Evolutionary conservation across 2,797 vertebrate species (phyloP).

Genomic region (Crenichthys baileyi): DNA sequence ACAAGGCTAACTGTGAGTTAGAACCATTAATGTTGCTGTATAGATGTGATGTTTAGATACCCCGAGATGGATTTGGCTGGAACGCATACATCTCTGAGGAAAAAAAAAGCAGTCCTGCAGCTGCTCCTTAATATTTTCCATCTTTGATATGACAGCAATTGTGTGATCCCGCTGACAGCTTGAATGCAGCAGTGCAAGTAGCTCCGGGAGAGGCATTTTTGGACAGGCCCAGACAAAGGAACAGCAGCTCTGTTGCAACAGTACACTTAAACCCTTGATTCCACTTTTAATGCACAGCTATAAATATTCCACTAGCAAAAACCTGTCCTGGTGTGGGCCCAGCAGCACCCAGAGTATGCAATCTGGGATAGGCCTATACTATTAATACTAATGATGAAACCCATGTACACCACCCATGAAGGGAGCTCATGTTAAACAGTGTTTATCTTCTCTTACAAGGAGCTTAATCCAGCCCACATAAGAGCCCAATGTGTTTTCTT

Average conservation of each 20-base stretch:
- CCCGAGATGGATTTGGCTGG: slow-evolving; percentile 14
- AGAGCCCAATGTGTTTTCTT: slow-evolving; percentile 57
- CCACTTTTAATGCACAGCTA: slow-evolving; percentile 83
- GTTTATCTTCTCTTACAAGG: slow-evolving; percentile 61
- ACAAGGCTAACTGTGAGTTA: not conserved
- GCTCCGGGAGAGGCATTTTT: slow-evolving; percentile 81
- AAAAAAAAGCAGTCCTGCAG: slow-evolving; percentile 45
- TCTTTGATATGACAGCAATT: slow-evolving; percentile 59
- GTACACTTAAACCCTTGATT: slow-evolving; percentile 83
- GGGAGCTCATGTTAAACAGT: slow-evolving; percentile 64
- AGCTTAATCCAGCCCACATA: slow-evolving; percentile 42
- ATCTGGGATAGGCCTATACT: slow-evolving; percentile 65
- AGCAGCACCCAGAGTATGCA: slow-evolving; percentile 68
- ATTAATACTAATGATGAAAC: slow-evolving; percentile 77
- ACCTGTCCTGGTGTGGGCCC: slow-evolving; percentile 75
- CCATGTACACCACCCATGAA: slow-evolving; percentile 46
- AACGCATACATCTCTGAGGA: slow-evolving; percentile 14
- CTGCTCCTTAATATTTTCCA: slow-evolving; percentile 47
- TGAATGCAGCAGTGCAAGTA: slow-evolving; percentile 68
- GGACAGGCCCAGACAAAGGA: slow-evolving; percentile 84
- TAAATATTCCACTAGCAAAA: slow-evolving; percentile 84
- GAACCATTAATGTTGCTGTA: not conserved
- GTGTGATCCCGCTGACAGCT: slow-evolving; percentile 68
- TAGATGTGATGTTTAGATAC: slow-evolving; percentile 17
- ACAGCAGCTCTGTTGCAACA: slow-evolving; percentile 75